phyloP scores from a whole-genome alignment of 2,888 invertebrate genomes.

The Orchesella flavescens region DNA sequence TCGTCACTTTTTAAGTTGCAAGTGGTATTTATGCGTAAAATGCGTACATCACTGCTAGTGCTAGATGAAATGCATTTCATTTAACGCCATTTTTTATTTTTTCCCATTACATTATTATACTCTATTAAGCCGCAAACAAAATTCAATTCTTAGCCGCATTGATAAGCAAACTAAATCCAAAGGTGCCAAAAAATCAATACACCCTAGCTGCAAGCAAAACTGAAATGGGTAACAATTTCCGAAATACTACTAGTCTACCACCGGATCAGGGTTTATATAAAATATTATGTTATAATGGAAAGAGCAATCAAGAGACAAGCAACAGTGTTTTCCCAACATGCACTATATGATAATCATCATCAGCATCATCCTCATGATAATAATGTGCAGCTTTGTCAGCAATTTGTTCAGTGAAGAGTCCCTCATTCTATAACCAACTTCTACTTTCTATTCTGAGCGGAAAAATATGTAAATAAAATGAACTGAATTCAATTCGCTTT shows the following conservation, averaged over 20 bases:
- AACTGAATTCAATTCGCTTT: constrained; percentile 55
- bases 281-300: constrained; percentile 28
- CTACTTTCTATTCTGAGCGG: constrained; percentile 58
- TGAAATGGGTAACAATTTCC: neutral
- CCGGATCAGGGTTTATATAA: neutral
- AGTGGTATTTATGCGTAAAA: constrained; percentile 45
- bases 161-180: neutral
- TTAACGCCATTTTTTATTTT: constrained; percentile 27
- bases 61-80: constrained; percentile 46
- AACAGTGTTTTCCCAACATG: constrained; percentile 8
- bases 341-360: neutral
- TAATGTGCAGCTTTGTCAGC: constrained; percentile 48
- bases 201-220: neutral
- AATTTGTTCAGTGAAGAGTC: constrained; percentile 13
- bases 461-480: constrained; percentile 58
- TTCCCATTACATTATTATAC: neutral
- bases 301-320: constrained; percentile 35
- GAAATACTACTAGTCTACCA: neutral
- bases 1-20: neutral
- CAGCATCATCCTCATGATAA: neutral
- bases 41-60: constrained; percentile 33
- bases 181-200: constrained; percentile 53
- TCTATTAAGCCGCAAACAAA: constrained; percentile 1
- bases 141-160: neutral
- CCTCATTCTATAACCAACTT: neutral